Evolutionary conservation across 37 sponge, comb jelly and placozoan species (phyloP), one percentile per base, ranked within the genome.

Genomic region (Tethya wilhelma): DNA sequence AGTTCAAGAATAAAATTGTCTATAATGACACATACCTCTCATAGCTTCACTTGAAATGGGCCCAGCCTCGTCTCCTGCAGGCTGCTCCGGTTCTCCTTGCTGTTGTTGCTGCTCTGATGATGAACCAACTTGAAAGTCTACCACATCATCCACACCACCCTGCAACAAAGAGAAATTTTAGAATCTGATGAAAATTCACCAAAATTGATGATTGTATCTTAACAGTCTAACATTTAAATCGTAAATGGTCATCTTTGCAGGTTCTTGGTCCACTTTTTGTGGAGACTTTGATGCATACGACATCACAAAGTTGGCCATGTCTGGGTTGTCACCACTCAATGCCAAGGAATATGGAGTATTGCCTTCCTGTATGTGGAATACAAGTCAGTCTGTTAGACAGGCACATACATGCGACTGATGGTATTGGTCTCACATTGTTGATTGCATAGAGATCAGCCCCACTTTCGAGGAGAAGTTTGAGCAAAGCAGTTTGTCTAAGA

Each of bases 311-410:
- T 83, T 68, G n/a, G 81, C 80, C 20, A 43, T 71, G 11, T 83
- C 93, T 7, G 40, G 69, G 34, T 87, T 53, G 17, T 73, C 68
- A 25, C 81, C 73, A 36, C 72, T 73, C n/a, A 84, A 71, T 17
- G 88, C 93, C 55, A 87, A n/a, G 32, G 88, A 83, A 39, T 92
- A 92, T 25, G 88, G 88, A 46, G 93, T 92, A 29, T 79, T 75
- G 0, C 93, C 93, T 55, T 92, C 81, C 93, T 92, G 30, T 34
- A 59, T n/a, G n/a, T n/a, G n/a, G n/a, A n/a, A 43, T 9, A 12
- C 8, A 30, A 36, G 40, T 34, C 8, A 14, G 11, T 20, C 28
- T 26, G 33, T 37, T 8, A 32, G 4, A 22, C 56, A 53, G 19
- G 19, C 19, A 19, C 56, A 19, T 53, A 53, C 56, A 53, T 22